Conservation (phyloP, 2,888 invertebrate species). For the Hydroisotoma schaefferi region DNA sequence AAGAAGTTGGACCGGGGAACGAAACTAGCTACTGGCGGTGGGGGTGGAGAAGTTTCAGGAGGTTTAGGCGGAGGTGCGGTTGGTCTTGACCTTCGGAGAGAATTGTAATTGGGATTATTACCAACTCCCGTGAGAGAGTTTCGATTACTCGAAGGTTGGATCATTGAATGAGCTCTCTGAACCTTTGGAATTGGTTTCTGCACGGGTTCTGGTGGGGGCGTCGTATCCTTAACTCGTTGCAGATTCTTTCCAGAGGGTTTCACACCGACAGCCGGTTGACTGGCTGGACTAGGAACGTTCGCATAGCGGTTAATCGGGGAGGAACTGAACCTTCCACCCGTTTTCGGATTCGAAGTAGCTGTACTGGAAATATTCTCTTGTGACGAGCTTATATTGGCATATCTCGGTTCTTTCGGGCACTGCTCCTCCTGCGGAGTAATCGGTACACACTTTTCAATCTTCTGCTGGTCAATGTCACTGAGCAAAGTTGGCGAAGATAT, state of each 20-base stretch:
- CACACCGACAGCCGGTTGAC: background rate
- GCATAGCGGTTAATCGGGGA: constrained; percentile 19
- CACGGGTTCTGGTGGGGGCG: constrained; percentile 26
- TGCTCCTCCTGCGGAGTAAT: constrained; percentile 3
- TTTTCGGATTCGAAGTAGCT: constrained; percentile 18
- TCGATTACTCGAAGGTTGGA: constrained; percentile 29
- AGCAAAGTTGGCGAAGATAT: constrained; percentile 46
- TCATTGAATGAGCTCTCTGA: constrained; percentile 46
- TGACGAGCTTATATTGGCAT: constrained; percentile 20
- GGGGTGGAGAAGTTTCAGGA: constrained; percentile 38
- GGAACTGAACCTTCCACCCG: too few relatives aligned
- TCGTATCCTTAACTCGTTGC: constrained; percentile 15
- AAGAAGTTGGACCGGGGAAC: background rate
- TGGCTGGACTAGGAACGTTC: constrained; percentile 14
- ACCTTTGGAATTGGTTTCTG: constrained; percentile 33
- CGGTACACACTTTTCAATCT: constrained; percentile 18
- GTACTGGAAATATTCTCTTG: background rate
- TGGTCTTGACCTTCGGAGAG: constrained; percentile 37
- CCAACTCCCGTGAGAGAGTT: constrained; percentile 33
- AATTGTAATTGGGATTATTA: constrained; percentile 42
- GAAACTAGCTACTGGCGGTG: constrained; percentile 12
- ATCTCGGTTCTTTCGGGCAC: constrained; percentile 15
- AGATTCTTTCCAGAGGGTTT: constrained; percentile 34
- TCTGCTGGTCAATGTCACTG: constrained; percentile 16
- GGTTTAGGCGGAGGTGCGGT: constrained; percentile 45